These are phyloP conservation scores for Stenichneumon culpator DNA, from an alignment of 2,888 invertebrate genomes.

Conservation along the genomic window DNA sequence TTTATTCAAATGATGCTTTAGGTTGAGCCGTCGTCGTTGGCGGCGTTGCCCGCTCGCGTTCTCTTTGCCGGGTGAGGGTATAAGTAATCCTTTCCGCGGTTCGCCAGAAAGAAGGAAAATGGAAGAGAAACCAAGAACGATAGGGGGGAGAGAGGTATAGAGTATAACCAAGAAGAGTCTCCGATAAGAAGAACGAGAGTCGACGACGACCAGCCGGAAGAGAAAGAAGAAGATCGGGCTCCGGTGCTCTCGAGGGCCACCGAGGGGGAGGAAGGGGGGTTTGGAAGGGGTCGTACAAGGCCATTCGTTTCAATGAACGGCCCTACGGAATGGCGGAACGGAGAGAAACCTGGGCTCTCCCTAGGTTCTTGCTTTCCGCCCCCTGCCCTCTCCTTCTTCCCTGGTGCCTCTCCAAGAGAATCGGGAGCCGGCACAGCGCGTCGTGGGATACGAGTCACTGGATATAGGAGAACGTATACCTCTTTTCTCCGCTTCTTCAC, in stretches of 20 bases:
- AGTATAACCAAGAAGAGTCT: constrained; percentile 59
- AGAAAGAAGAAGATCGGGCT: constrained; percentile 65
- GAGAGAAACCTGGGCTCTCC: constrained; percentile 65
- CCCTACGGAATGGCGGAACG: constrained; percentile 74
- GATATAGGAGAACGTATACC: constrained; percentile 67
- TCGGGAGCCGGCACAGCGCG: constrained; percentile 68
- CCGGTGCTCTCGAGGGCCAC: constrained; percentile 49
- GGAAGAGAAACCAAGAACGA: constrained; percentile 68
- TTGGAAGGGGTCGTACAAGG: constrained; percentile 75
- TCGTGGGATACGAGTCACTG: constrained; percentile 44
- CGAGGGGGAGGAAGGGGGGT: constrained; percentile 52
- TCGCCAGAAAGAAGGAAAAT: constrained; percentile 60
- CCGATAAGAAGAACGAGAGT: constrained; percentile 69
- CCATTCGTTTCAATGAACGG: constrained; percentile 84
- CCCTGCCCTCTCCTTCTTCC: constrained; percentile 63
- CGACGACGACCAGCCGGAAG: constrained; percentile 65
- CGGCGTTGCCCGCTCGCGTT: constrained; percentile 70
- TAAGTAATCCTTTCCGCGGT: constrained; percentile 78
- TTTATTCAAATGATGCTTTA: constrained; percentile 84
- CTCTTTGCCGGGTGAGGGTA: constrained; percentile 73
- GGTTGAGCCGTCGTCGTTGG: constrained; percentile 74
- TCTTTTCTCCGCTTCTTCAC: constrained; percentile 40
- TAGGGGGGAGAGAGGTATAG: neutral
- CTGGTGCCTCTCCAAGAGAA: constrained; percentile 73
- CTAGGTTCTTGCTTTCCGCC: constrained; percentile 62